These are phyloP conservation scores for Speoplatyrhinus poulsoni DNA, from an alignment of 2,113 vertebrate species.

Conservation along the genomic window DNA sequence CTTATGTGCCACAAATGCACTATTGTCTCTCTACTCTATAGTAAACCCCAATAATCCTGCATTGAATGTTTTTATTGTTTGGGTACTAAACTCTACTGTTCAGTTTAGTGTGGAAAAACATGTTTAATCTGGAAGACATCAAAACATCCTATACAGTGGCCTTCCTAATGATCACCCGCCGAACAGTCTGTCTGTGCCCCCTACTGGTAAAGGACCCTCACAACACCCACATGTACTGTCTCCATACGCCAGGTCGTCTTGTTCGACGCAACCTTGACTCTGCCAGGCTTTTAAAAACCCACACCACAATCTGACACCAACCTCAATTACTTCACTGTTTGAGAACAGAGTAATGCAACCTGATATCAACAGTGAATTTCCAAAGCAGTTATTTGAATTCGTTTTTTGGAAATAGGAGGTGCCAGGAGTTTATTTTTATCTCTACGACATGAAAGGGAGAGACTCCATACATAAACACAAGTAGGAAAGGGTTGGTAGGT, in stretches of 20 bases:
- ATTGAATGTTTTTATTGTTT: neutral
- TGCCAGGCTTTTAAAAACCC: slow-evolving; percentile 41
- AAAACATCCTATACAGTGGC: slow-evolving; percentile 14
- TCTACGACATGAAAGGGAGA: slow-evolving; percentile 53
- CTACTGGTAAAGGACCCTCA: slow-evolving; percentile 56
- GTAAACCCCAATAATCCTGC: too few species aligned
- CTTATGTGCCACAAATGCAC: too few species aligned
- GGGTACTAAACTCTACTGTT: slow-evolving; percentile 6
- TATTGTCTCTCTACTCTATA: too few species aligned
- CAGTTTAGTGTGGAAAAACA: slow-evolving; percentile 11
- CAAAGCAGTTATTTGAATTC: slow-evolving; percentile 55
- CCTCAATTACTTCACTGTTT: slow-evolving; percentile 72
- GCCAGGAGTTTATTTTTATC: slow-evolving; percentile 73
- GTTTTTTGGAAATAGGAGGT: slow-evolving; percentile 64
- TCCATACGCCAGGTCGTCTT: slow-evolving; percentile 58
- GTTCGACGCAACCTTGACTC: slow-evolving; percentile 59
- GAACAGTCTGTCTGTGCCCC: slow-evolving; percentile 72
- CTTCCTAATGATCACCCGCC: neutral
- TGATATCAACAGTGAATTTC: slow-evolving; percentile 74
- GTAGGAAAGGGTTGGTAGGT: slow-evolving; percentile 43
- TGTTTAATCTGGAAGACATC: slow-evolving; percentile 5
- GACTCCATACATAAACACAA: slow-evolving; percentile 62
- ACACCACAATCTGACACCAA: slow-evolving; percentile 75
- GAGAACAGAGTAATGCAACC: slow-evolving; percentile 57
- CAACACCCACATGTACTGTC: slow-evolving; percentile 22